Conservation (phyloP, 1,140 invertebrate species). For the Sitophilus oryzae region DNA sequence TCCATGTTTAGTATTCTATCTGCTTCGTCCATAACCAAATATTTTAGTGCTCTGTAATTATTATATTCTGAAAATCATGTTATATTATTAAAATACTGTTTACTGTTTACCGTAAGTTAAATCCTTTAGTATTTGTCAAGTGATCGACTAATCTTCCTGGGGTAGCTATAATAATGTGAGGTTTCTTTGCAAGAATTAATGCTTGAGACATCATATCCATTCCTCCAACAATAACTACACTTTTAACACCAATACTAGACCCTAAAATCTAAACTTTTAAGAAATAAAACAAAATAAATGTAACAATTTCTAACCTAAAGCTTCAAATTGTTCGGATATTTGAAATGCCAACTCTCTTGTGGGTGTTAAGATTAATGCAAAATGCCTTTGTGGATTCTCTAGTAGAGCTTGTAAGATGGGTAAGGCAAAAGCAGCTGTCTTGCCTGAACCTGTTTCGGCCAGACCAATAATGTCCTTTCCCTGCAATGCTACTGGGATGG, state of each 20-base stretch:
- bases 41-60: slow-evolving; percentile 62
- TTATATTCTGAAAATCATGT: background rate
- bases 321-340: slow-evolving; percentile 93
- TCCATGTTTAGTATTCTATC: slow-evolving; percentile 95
- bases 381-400: slow-evolving; percentile 87
- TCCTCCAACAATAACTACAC: slow-evolving; percentile 93
- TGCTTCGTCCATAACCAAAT: slow-evolving; percentile 94
- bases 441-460: slow-evolving; percentile 97
- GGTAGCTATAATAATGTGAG: slow-evolving; percentile 91
- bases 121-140: slow-evolving; percentile 91
- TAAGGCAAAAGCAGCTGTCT: slow-evolving; percentile 95
- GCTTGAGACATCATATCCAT: slow-evolving; percentile 96
- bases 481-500: slow-evolving; percentile 84
- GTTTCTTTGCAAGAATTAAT: slow-evolving; percentile 85
- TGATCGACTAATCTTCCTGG: slow-evolving; percentile 87
- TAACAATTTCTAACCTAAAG: slow-evolving; percentile 59
- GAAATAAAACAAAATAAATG: slow-evolving; percentile 8
- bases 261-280: slow-evolving; percentile 40
- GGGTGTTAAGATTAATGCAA: slow-evolving; percentile 90
- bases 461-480: slow-evolving; percentile 95
- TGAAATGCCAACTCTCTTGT: slow-evolving; percentile 96
- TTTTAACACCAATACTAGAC: slow-evolving; percentile 84
- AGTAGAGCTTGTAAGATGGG: slow-evolving; percentile 90
- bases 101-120: slow-evolving; percentile 62
- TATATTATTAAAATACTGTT: background rate